Evolutionary conservation across 2,113 vertebrate genomes (phyloP), one percentile per base, ranked within the genome.

Genomic region (Pitta sordida): DNA sequence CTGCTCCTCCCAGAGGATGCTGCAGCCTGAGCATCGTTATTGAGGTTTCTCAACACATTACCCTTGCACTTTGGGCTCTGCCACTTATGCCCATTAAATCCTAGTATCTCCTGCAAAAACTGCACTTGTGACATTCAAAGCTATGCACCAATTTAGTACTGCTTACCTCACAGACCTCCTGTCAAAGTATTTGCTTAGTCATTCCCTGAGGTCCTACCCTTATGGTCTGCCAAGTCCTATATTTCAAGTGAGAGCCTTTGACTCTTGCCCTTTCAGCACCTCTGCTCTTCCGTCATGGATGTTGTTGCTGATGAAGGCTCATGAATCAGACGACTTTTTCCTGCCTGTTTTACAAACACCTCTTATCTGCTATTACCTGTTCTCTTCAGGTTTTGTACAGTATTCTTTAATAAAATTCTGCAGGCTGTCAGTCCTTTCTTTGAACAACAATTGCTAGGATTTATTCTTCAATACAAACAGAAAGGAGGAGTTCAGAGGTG

Each of bases 401-500:
- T 1, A 3, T 69, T 85, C 74, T 86, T 87, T 83, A 91, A 89
- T 60, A 91, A 84, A 94, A 21, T 39, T 43, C 92, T 89, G 15
- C 55, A 63, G 85, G 81, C 60, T 93, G 48, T 63, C 71, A 91
- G 49, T 55, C 71, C 24, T 36, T 81, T n/a, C 71, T 94, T 92
- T 93, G 78, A 96, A 83, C 70, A 43, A 49, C 0, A 1, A 63
- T 65, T 76, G 60, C 74, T 92, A 59, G 56, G 71, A 77, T 93
- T 95, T 94, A 68, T 91, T 95, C 88, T 94, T 75, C 85, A 94
- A 91, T 81, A 59, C 75, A 85, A 95, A 83, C 51, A 95, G 70
- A 85, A 59, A 1, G 53, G 44, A 92, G 70, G 69, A 94, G 52
- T 90, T 60, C 90, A 67, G 69, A 90, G 87, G 79, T 91, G 48